A percentile compares a stretch with the other conserved stretches of the same genome.
phyloP scores from a whole-genome alignment of 2,113 vertebrate genomes.

The Gopherus flavomarginatus region DNA sequence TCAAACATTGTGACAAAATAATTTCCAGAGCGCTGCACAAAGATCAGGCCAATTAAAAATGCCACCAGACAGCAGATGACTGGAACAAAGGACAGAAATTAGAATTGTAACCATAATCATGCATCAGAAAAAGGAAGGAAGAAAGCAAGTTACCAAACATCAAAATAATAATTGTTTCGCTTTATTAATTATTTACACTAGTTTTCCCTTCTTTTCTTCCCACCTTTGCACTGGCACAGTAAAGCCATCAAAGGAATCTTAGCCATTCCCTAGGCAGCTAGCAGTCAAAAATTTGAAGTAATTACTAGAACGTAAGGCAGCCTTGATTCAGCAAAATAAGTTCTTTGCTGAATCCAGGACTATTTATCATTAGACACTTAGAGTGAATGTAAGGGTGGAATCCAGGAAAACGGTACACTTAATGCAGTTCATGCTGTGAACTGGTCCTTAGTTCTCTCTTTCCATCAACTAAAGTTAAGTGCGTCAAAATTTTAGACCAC shows the following conservation, averaged over 20 bases:
- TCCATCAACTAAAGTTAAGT: background rate
- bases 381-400: background rate
- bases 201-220: background rate
- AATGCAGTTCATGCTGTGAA: background rate
- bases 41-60: constrained; percentile 93
- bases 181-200: background rate
- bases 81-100: constrained; percentile 73
- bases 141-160: background rate
- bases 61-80: constrained; percentile 91
- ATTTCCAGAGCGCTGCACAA: constrained; percentile 97
- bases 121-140: background rate
- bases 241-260: background rate
- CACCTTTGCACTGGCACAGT: background rate
- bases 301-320: background rate
- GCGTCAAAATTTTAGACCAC: background rate
- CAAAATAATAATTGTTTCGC: background rate
- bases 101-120: background rate
- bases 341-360: background rate
- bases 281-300: background rate
- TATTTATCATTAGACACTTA: background rate
- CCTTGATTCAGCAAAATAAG: background rate
- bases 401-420: background rate
- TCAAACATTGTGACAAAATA: constrained; percentile 99
- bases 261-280: background rate
- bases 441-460: background rate